Conservation (phyloP, 2,113 vertebrate genomes). For the Tyrannus savana region DNA sequence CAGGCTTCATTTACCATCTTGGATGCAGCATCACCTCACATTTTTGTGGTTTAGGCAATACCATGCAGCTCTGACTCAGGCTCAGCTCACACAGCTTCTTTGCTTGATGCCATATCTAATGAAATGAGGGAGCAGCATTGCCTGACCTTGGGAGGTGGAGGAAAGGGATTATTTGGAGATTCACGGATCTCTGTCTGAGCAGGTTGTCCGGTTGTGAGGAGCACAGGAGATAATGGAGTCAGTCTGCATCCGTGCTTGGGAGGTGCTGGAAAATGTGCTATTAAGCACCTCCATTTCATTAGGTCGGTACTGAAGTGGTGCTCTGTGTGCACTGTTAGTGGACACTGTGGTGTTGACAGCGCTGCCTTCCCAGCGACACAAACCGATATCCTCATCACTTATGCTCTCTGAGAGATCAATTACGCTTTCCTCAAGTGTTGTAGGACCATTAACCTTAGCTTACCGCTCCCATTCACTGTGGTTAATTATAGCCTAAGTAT, state of each 20-base stretch:
- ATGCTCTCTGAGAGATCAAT: slow-evolving; percentile 22
- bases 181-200: not conserved
- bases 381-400: slow-evolving; percentile 37
- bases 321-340: not conserved
- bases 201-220: not conserved
- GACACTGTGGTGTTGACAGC: slow-evolving; percentile 19
- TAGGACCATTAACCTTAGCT: slow-evolving; percentile 59
- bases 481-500: slow-evolving; percentile 22
- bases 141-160: not conserved
- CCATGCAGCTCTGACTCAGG: not conserved
- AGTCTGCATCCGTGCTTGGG: not conserved
- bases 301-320: not conserved
- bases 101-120: not conserved
- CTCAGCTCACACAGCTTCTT: not conserved
- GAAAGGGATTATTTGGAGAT: not conserved
- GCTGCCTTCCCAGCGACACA: not conserved
- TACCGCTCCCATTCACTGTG: slow-evolving; percentile 17
- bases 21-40: fast-evolving
- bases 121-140: not conserved
- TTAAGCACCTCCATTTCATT: not conserved
- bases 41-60: not conserved
- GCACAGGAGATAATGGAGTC: not conserved
- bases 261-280: not conserved
- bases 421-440: slow-evolving; percentile 47
- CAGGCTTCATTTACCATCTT: not conserved